Percentiles rank a stretch among this genome's conserved stretches.
Evolutionary conservation across 2,113 vertebrate species (phyloP).

Genomic region (Ranitomeya variabilis): DNA sequence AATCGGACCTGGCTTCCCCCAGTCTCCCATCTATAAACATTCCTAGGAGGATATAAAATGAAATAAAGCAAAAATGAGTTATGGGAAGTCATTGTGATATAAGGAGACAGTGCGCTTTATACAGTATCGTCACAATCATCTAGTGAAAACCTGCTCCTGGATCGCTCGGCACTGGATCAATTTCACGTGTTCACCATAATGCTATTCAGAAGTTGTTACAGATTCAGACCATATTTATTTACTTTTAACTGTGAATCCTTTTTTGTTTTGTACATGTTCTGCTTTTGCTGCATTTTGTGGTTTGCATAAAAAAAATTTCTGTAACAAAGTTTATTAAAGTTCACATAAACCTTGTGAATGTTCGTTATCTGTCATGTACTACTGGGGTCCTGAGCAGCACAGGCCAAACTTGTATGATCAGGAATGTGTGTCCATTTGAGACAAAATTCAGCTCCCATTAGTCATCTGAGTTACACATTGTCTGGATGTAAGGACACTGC

Average conservation of each 20-base stretch:
- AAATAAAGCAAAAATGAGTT: not conserved
- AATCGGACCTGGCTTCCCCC: not conserved
- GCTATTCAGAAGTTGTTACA: not conserved
- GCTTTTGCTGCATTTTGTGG: not conserved
- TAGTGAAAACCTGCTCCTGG: not conserved
- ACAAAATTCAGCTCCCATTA: no score
- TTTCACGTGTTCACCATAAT: not conserved
- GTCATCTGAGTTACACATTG: no score
- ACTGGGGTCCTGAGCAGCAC: not conserved
- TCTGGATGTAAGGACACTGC: no score
- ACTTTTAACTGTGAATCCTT: slow-evolving; percentile 15
- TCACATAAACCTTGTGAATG: not conserved
- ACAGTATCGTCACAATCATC: not conserved
- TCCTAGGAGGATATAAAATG: not conserved
- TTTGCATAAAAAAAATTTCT: no score
- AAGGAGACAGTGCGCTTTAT: not conserved
- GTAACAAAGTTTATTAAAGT: slow-evolving; percentile 27
- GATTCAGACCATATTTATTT: slow-evolving; percentile 18
- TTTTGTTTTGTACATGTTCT: not conserved
- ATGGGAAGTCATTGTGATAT: not conserved
- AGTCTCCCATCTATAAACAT: not conserved
- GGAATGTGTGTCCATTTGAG: not conserved
- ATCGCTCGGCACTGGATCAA: not conserved
- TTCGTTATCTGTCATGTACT: not conserved
- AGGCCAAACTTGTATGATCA: not conserved